phyloP scores from a whole-genome alignment of 1,140 invertebrate genomes.

The Calephelis nemesis region DNA sequence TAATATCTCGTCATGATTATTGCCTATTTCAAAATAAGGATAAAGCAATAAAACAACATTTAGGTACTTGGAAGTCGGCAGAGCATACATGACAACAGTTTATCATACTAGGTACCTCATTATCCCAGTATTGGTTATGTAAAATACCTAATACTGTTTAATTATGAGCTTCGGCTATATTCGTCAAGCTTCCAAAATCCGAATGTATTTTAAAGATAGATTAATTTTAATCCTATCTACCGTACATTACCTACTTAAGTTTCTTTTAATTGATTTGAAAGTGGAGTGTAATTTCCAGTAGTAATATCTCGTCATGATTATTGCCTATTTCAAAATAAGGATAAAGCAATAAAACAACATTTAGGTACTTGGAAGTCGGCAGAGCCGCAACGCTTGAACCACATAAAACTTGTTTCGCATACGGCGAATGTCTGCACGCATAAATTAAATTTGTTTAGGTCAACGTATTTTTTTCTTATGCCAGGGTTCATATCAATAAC shows the following conservation, averaged over 20 bases:
- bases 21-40: conserved; percentile 5
- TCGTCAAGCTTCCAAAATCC: too few species aligned
- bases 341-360: conserved; percentile 2
- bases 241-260: too few species aligned
- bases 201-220: too few species aligned
- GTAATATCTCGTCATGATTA: neutral
- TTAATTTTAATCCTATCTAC: too few species aligned
- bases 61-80: neutral
- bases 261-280: too few species aligned
- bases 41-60: conserved; percentile 2
- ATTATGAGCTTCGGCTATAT: too few species aligned
- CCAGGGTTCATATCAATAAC: neutral
- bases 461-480: neutral
- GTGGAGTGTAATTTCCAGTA: too few species aligned
- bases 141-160: too few species aligned
- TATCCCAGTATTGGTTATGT: too few species aligned
- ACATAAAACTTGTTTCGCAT: conserved; percentile 21
- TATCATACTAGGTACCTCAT: too few species aligned
- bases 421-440: neutral
- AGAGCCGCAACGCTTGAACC: conserved; percentile 5
- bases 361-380: neutral
- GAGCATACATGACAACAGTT: too few species aligned
- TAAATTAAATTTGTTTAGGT: conserved; percentile 1
- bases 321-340: conserved; percentile 3
- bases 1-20: neutral